phyloP scores from a whole-genome alignment of 2,113 vertebrate species.

The Austrofundulus limnaeus region DNA sequence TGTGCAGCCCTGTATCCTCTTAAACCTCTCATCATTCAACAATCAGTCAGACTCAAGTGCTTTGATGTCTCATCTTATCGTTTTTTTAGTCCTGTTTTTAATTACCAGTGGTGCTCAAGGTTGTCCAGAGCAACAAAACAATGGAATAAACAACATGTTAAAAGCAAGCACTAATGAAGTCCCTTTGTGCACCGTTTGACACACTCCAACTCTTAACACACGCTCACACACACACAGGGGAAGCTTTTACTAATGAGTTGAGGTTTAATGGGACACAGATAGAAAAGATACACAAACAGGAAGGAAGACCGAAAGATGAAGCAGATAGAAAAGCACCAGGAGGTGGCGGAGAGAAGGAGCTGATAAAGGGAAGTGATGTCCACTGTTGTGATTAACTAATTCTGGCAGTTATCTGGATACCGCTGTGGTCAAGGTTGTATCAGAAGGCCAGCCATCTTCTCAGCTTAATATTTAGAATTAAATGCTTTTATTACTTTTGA shows the following conservation, averaged over 20 bases:
- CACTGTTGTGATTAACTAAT: conserved; percentile 50
- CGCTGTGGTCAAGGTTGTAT: conserved; percentile 51
- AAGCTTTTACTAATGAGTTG: conserved; percentile 57
- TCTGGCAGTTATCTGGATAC: conserved; percentile 47
- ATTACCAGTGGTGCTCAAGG: conserved; percentile 43
- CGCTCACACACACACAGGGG: conserved; percentile 18
- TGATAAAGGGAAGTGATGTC: conserved; percentile 43
- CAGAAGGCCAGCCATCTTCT: conserved; percentile 2
- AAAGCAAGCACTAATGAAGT: conserved; percentile 68
- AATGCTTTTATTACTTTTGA: conserved; percentile 35
- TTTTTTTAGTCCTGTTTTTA: conserved; percentile 49
- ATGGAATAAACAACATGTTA: conserved; percentile 56
- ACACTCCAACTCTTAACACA: conserved; percentile 1
- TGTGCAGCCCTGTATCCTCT: too few relatives aligned
- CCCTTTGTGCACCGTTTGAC: conserved; percentile 53
- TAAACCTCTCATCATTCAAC: conserved; percentile 13
- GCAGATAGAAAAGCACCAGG: conserved; percentile 23
- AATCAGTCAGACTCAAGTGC: conserved; percentile 8
- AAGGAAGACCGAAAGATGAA: conserved; percentile 34
- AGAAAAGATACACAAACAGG: conserved; percentile 23
- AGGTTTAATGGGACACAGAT: conserved; percentile 51
- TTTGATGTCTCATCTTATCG: conserved; percentile 31
- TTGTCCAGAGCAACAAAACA: conserved; percentile 49
- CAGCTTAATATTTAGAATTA: conserved; percentile 55
- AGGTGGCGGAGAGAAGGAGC: conserved; percentile 23